A percentile compares a stretch with the other conserved stretches of the same genome.
Evolutionary conservation across 1,140 invertebrate genomes (phyloP).

Genomic region (Pseudoatta argentina): DNA sequence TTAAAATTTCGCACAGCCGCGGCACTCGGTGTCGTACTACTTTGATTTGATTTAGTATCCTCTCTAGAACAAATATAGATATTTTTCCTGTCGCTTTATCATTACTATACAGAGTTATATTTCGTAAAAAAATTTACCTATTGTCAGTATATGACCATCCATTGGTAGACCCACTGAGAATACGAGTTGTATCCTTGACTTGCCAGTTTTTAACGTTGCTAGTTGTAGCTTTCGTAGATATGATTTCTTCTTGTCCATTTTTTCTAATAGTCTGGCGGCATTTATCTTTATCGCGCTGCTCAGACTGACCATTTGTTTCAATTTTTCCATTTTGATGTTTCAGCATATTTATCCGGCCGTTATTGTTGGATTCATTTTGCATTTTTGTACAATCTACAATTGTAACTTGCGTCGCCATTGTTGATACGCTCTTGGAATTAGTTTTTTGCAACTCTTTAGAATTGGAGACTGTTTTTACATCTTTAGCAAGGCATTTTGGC

Average conservation of each 20-base stretch:
- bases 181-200: slow-evolving; percentile 77
- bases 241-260: slow-evolving; percentile 76
- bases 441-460: slow-evolving; percentile 72
- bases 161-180: slow-evolving; percentile 76
- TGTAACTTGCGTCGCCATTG: slow-evolving; percentile 57
- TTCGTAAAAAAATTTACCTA: slow-evolving; percentile 75
- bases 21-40: slow-evolving; percentile 79
- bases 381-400: slow-evolving; percentile 58
- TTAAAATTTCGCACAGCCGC: slow-evolving; percentile 83
- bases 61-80: slow-evolving; percentile 76
- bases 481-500: slow-evolving; percentile 68
- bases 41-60: slow-evolving; percentile 76
- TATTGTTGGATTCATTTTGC: slow-evolving; percentile 70
- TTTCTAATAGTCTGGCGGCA: slow-evolving; percentile 77
- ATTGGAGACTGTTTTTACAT: slow-evolving; percentile 29
- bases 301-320: slow-evolving; percentile 69
- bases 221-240: slow-evolving; percentile 79
- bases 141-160: slow-evolving; percentile 83
- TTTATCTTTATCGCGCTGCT: slow-evolving; percentile 73
- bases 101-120: slow-evolving; percentile 12
- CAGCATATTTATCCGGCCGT: slow-evolving; percentile 64
- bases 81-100: background rate
- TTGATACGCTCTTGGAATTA: slow-evolving; percentile 44
- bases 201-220: slow-evolving; percentile 81
- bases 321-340: slow-evolving; percentile 81